Percentiles rank a stretch among this genome's conserved stretches.
Evolutionary conservation across 2,888 invertebrate genomes (phyloP).

Genomic region (Polydrusus pterygomalis): DNA sequence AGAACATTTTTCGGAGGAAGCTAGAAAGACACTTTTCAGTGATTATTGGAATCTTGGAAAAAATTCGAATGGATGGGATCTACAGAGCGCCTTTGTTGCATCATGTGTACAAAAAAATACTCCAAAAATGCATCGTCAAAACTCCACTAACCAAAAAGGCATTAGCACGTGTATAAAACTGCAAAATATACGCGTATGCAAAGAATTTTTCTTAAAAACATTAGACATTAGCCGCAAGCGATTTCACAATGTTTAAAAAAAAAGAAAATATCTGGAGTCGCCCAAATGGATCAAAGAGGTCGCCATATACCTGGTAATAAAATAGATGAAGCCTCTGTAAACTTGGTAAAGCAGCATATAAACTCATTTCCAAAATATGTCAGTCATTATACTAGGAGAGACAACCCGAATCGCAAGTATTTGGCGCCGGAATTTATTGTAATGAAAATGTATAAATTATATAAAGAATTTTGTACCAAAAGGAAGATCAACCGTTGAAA

Average conservation of each 20-base stretch:
- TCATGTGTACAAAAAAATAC: conserved; percentile 1
- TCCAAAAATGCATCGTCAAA: not conserved
- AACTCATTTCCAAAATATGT: conserved; percentile 12
- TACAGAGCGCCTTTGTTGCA: conserved; percentile 18
- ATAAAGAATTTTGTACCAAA: not conserved
- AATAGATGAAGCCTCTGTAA: not conserved
- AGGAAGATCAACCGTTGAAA: not conserved
- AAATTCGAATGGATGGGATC: conserved; percentile 10
- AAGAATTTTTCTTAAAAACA: not conserved
- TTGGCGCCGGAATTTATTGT: conserved; percentile 15
- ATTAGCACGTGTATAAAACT: conserved; percentile 8
- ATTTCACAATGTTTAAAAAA: not conserved
- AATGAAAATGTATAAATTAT: conserved; percentile 24
- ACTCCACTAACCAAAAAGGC: conserved; percentile 5
- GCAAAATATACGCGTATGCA: conserved; percentile 13
- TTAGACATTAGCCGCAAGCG: conserved; percentile 1
- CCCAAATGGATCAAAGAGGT: conserved; percentile 9
- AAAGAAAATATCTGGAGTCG: not conserved
- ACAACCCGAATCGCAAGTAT: conserved; percentile 11
- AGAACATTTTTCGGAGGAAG: conserved; percentile 8
- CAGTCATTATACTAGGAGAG: conserved; percentile 16
- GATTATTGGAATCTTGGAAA: conserved; percentile 21
- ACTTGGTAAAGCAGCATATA: conserved; percentile 22
- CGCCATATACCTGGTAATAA: conserved; percentile 22
- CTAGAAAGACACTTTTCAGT: not conserved